Base-by-base conservation (phyloP, 1,140 invertebrate species). In the Mactra quadrangularis region DNA sequence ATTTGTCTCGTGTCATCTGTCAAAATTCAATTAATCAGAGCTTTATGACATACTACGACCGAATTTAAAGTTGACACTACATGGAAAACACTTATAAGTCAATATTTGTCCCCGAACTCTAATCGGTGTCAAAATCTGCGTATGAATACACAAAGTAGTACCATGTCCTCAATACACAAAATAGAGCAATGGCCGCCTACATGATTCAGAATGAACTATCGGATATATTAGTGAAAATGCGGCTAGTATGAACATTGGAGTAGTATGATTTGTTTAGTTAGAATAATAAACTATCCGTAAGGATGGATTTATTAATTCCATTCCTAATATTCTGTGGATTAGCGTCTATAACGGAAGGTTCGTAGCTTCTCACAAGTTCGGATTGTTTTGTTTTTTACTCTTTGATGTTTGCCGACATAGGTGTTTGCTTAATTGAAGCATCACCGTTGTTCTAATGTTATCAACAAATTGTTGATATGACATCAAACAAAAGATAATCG, bases 101-200 rank as follows among this genome's bases (percentile, higher is more conserved):
- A 62, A 62, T 35, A 62, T 35, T 62, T 50, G 25, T 27, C 45
- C 25, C 31, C 41, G 35, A 1, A 47, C 1, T 3, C 1, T 22
- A 29, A 45, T 47, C 27, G 27, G 64, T 68, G 64, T 68, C 45
- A 57, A 50, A 57, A 41, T 41, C 31, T 1, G 74, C 74, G 55
- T 0, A 76, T 47, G 31, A 52, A 64, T 76, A 27, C 50, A 17
- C 17, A 76, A 75, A 76, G 64, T 76, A 76, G 74, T 76, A 29
- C 74, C 55, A 15, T 76, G 74, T 47, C 74, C 74, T 76, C 55
- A 76, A 76, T 76, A 76, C 74, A 76, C 74, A 76, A 76, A 71
- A 75, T 47, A 50, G 27, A 64, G 55, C 59, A 76, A 76, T 76
- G 74, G 74, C 74, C 55, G 74, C 55, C 55, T 60, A 76, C 55